phyloP scores from a whole-genome alignment of 2,797 vertebrate species.

The Pseudocheirus occidentalis region DNA sequence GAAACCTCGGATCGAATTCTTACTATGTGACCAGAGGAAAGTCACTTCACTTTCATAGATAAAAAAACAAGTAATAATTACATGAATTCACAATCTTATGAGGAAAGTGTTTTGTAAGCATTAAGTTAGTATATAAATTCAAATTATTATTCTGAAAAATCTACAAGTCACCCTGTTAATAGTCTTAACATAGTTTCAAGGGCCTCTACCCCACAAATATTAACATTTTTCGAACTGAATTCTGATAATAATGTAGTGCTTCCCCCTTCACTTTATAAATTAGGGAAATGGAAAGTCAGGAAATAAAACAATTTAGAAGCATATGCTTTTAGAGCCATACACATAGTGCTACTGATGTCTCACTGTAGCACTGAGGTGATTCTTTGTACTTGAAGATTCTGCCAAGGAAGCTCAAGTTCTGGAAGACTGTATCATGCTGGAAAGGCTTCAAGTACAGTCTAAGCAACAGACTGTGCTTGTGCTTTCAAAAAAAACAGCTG shows the following conservation, averaged over 20 bases:
- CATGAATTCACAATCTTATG: background rate
- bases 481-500: background rate
- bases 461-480: background rate
- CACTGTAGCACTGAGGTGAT: background rate
- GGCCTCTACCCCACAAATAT: background rate
- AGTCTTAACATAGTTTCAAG: background rate
- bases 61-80: background rate
- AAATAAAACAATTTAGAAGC: background rate
- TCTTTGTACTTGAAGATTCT: background rate
- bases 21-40: slow-evolving; percentile 22
- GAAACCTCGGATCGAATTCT: slow-evolving; percentile 26
- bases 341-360: background rate
- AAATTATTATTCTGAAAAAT: background rate
- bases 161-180: background rate
- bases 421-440: background rate
- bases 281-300: background rate
- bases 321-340: background rate
- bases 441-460: background rate
- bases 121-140: background rate
- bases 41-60: slow-evolving; percentile 16
- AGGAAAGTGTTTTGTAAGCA: background rate
- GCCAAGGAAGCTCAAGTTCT: background rate
- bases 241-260: background rate
- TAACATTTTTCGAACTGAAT: background rate
- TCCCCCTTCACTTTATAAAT: background rate